Percentiles rank a stretch among this genome's conserved stretches.
Conservation (phyloP, 2,113 vertebrate species). For the Dromiciops gliroides region DNA sequence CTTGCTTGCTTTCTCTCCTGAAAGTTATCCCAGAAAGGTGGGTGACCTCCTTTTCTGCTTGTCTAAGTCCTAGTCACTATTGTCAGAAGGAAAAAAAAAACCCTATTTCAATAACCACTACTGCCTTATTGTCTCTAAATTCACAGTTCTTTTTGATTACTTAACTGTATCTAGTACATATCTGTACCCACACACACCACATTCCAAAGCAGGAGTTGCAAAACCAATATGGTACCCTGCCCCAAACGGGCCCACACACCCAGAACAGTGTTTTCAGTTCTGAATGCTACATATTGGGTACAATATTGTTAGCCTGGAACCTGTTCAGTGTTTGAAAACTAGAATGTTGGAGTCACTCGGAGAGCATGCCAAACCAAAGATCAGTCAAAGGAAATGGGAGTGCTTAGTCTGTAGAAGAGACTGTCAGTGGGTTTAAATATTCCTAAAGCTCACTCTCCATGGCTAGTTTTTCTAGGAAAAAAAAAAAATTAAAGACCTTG, state of each 20-base stretch:
- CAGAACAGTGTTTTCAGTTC: background rate
- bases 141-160: too few relatives aligned
- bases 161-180: accelerated
- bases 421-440: background rate
- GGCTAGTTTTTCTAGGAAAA: background rate
- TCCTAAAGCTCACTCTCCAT: background rate
- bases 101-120: background rate
- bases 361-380: background rate
- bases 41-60: background rate
- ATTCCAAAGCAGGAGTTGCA: accelerated
- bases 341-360: background rate
- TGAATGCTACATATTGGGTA: background rate
- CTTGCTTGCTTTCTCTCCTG: background rate
- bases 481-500: background rate
- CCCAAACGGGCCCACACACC: background rate
- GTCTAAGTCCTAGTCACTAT: background rate
- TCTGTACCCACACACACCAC: background rate
- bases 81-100: constrained; percentile 4
- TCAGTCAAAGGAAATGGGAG: background rate
- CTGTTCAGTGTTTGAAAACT: background rate
- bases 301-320: background rate
- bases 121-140: background rate
- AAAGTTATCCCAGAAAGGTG: background rate
- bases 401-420: background rate
- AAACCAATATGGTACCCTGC: background rate